These are phyloP conservation scores for Crypturellus tataupa DNA, from an alignment of 2,797 vertebrate species.

Conservation along the genomic window DNA sequence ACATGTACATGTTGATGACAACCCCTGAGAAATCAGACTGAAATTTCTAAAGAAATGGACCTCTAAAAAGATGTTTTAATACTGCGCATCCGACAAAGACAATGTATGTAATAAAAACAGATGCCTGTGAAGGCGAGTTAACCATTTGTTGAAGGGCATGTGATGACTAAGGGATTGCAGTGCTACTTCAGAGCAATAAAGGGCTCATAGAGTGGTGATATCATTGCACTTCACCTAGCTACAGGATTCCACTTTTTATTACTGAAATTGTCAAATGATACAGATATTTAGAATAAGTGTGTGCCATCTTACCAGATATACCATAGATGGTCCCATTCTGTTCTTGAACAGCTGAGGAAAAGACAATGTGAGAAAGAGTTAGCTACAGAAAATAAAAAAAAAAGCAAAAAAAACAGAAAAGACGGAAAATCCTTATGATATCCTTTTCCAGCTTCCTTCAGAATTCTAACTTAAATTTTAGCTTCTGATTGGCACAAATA, in stretches of 20 bases:
- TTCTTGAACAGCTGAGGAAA: conserved; percentile 76
- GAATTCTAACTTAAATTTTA: not conserved
- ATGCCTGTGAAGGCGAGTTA: not conserved
- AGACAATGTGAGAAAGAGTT: conserved; percentile 1
- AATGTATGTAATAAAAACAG: not conserved
- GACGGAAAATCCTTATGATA: not conserved
- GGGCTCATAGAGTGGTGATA: not conserved
- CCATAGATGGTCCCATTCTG: conserved; percentile 82
- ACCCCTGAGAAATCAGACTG: not conserved
- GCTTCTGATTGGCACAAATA: not conserved
- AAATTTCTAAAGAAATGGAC: not conserved
- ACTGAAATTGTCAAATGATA: not conserved
- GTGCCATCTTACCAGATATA: conserved; percentile 83
- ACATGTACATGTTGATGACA: not conserved
- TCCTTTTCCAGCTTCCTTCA: not conserved
- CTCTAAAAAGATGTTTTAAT: not conserved
- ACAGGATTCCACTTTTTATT: not conserved
- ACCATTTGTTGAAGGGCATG: not conserved
- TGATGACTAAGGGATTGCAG: not conserved
- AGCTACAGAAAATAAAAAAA: conserved; percentile 1
- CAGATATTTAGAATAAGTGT: not conserved
- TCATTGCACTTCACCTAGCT: not conserved
- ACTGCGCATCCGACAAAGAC: not conserved
- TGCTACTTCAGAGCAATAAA: not conserved
- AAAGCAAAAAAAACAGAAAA: not conserved